phyloP scores from a whole-genome alignment of 2,797 vertebrate genomes.

The Melopsittacus undulatus region DNA sequence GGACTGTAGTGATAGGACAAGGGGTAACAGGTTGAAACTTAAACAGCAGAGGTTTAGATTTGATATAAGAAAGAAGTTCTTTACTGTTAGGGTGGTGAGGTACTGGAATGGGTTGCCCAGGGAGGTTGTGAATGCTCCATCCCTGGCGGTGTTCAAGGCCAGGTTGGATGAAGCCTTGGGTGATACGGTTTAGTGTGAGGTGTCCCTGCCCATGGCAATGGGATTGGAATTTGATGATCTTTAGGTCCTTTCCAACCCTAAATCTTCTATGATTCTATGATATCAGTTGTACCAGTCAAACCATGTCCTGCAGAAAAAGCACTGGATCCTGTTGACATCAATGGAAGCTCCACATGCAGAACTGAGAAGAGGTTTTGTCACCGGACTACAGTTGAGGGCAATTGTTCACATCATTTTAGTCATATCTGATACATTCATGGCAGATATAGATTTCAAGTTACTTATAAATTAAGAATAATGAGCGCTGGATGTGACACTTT shows the following conservation, averaged over 20 bases:
- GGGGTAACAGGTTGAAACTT: no score
- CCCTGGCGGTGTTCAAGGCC: no score
- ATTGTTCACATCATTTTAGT: background rate
- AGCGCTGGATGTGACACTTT: background rate
- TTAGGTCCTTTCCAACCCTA: background rate
- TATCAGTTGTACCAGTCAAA: background rate
- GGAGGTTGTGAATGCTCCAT: no score
- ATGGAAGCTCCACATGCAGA: background rate
- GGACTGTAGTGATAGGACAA: no score
- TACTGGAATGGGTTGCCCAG: no score
- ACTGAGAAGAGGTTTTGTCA: background rate
- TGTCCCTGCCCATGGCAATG: background rate
- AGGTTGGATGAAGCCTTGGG: no score
- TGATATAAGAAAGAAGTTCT: no score
- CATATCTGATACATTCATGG: background rate
- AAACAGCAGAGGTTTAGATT: no score
- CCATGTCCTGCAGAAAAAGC: background rate
- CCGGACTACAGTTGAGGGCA: background rate
- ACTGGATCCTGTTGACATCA: background rate
- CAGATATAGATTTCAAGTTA: background rate
- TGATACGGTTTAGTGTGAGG: no score
- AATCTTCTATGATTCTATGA: background rate
- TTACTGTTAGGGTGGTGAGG: no score
- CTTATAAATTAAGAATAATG: background rate
- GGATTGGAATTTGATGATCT: background rate